Evolutionary conservation across 2,113 vertebrate species (phyloP).

Genomic region (Seriola rivoliana): DNA sequence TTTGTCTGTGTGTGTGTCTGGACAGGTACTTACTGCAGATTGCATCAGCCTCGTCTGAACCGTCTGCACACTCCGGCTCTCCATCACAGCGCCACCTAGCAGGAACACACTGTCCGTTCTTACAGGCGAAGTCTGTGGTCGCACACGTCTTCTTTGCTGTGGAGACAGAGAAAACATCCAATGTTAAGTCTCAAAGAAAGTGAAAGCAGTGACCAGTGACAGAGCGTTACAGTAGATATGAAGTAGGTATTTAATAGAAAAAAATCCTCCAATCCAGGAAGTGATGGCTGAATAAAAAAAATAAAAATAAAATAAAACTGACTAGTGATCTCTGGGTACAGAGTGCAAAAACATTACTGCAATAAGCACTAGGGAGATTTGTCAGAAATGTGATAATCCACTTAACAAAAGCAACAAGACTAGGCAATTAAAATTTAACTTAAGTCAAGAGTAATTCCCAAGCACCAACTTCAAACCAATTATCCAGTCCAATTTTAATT

Average conservation of each 20-base stretch:
- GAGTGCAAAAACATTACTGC: neutral
- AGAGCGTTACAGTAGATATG: neutral
- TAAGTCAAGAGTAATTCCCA: conserved; percentile 10
- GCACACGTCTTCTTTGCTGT: conserved; percentile 96
- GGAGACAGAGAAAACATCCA: conserved; percentile 26
- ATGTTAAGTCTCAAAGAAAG: conserved; percentile 13
- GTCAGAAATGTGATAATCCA: conserved; percentile 14
- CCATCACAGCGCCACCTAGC: conserved; percentile 96
- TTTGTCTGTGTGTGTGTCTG: conserved; percentile 14
- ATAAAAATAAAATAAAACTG: neutral
- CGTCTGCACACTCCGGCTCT: conserved; percentile 93
- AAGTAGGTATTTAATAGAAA: neutral
- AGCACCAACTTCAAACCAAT: conserved; percentile 29
- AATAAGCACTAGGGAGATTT: neutral
- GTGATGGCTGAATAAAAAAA: neutral
- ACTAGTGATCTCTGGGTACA: neutral
- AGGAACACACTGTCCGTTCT: conserved; percentile 94
- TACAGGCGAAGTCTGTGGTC: conserved; percentile 93
- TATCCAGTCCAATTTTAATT: conserved; percentile 18
- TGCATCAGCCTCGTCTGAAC: conserved; percentile 92
- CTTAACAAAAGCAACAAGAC: conserved; percentile 22
- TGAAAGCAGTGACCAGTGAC: neutral
- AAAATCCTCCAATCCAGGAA: neutral
- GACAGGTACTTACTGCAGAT: conserved; percentile 91
- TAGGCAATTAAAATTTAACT: conserved; percentile 13